Evolutionary conservation across 2,797 vertebrate genomes (phyloP).

Genomic region (Neosalanx taihuensis): DNA sequence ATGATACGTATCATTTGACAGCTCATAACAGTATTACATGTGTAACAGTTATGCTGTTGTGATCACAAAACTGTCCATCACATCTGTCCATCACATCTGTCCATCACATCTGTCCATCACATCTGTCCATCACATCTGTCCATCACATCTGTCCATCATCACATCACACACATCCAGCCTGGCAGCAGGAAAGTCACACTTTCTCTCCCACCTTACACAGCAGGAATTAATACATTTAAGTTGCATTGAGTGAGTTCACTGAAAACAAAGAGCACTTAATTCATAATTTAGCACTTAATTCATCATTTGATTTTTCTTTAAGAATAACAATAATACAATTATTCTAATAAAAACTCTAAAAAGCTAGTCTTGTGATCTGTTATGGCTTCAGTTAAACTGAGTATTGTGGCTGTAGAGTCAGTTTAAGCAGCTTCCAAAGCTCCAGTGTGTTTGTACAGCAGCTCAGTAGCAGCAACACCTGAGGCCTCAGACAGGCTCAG

Average conservation of each 20-base stretch:
- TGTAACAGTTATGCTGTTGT: neutral
- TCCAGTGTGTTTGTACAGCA: conserved; percentile 7
- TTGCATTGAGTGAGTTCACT: conserved; percentile 12
- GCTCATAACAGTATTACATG: too few relatives aligned
- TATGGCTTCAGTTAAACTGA: conserved; percentile 57
- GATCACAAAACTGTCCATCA: neutral
- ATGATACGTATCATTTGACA: neutral
- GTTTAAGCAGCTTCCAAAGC: neutral
- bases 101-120: too few relatives aligned
- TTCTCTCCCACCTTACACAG: conserved; percentile 4
- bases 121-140: too few relatives aligned
- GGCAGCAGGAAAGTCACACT: conserved; percentile 16
- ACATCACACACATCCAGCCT: neutral
- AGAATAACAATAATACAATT: neutral
- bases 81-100: neutral
- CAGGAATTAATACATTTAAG: conserved; percentile 2
- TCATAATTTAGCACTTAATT: neutral
- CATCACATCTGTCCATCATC: too few relatives aligned
- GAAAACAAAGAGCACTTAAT: conserved; percentile 28
- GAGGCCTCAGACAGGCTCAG: too few relatives aligned
- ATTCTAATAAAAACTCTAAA: neutral
- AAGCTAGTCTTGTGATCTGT: conserved; percentile 19
- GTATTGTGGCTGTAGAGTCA: neutral
- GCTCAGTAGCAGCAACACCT: conserved; percentile 17
- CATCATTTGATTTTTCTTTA: neutral